Base-by-base conservation (phyloP, 2,797 vertebrate genomes). In the Staurois parvus region DNA sequence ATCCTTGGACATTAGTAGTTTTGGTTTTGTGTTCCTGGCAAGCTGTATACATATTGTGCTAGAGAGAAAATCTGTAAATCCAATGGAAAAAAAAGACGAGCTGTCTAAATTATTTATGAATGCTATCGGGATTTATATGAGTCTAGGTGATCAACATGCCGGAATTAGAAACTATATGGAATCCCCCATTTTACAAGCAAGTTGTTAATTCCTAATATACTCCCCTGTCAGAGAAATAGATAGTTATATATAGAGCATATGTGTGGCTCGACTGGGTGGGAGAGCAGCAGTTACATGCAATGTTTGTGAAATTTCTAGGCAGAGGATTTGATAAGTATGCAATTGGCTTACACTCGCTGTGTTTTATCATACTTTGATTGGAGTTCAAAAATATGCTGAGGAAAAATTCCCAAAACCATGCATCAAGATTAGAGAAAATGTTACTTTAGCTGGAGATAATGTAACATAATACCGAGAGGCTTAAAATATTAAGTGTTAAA, bases 361-460 rank as follows among this genome's bases (percentile, higher is more conserved):
- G 75, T 83, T 87, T 69, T 83, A 87, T 87, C 85, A 87, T 79
- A 83, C 74, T 88, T 84, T 69, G 45, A 87, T 81, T 82, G 83
- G 73, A 88, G 87, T 85, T 88, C 85, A 83, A 87, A 90, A 89
- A 83, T 86, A 67, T 79, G 77, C 37, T 79, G 72, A 88, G 87
- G 72, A 88, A 88, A 91, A 91, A 91, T 85, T 76, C 81, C 67
- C 84, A 77, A 88, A 88, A 79, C 59, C 45, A 86, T 89, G 89
- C 66, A 87, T 90, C 76, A 89, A 83, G 82, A 82, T 84, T 86
- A 88, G 30, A 74, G 74, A 87, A 87, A 68, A 87, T 88, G 86
- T 89, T 88, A 85, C 88, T 89, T 90, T 83, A 89, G 77, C n/a
- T 87, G 75, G 85, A 91, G 87, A 88, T 85, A 89, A 86, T 74